phyloP scores from a whole-genome alignment of 2,888 invertebrate species.

The Drosophila cracens region DNA sequence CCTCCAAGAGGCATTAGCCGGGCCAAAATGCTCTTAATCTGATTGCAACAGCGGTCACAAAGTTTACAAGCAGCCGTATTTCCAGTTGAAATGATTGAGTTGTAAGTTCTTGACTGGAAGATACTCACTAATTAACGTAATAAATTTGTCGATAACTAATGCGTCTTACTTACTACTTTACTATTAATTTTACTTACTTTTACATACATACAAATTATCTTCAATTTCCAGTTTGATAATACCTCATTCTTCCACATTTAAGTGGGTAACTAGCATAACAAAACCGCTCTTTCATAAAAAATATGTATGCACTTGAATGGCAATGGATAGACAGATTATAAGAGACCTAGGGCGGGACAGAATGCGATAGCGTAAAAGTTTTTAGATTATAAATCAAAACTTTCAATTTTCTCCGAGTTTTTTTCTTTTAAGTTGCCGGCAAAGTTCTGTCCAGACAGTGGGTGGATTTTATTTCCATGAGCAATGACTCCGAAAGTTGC shows the following conservation, averaged over 20 bases:
- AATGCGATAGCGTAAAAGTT: constrained; percentile 57
- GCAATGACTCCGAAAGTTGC: constrained; percentile 21
- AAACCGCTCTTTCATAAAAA: constrained; percentile 52
- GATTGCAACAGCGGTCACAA: constrained; percentile 72
- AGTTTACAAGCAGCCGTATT: constrained; percentile 36
- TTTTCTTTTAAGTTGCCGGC: constrained; percentile 45
- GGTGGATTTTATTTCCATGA: constrained; percentile 22
- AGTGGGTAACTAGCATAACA: not conserved
- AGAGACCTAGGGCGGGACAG: constrained; percentile 13
- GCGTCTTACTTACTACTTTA: not conserved
- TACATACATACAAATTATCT: not conserved
- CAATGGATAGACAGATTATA: constrained; percentile 50
- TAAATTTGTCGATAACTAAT: not conserved
- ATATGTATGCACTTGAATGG: constrained; percentile 74
- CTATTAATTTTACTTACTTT: not conserved
- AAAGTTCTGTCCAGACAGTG: constrained; percentile 57
- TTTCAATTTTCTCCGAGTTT: constrained; percentile 72
- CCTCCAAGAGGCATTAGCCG: constrained; percentile 27
- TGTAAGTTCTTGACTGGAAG: not conserved
- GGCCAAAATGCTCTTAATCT: constrained; percentile 77
- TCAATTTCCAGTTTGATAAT: not conserved
- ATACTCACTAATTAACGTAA: constrained; percentile 5
- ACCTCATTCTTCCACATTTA: not conserved
- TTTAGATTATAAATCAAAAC: constrained; percentile 80
- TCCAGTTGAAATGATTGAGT: not conserved